Base-by-base conservation (phyloP, 2,888 invertebrate genomes). In the Pandemis cinnamomeana region DNA sequence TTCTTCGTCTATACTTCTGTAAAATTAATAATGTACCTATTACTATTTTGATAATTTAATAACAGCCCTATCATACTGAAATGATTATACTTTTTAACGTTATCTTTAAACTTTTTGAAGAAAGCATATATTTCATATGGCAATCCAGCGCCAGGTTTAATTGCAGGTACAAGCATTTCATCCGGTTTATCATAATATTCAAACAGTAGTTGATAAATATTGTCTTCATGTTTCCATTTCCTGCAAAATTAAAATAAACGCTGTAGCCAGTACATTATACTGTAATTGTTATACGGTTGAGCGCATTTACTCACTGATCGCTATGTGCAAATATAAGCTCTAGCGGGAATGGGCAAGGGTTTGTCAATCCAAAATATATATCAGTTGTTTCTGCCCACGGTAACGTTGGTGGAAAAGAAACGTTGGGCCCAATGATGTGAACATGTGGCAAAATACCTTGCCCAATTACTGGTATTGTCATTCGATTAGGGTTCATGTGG, bases 261-360 rank as follows among this genome's bases (percentile, higher is more conserved):
- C 3, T 11, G 5, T 11, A 46, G 10, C 11, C 5, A 13, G 13
- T 51, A 51, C n/a, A 51, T 51, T 6, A 51, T n/a, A 6, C n/a
- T 6, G 5, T 51, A 6, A n/a, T 51, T 11, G 13, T 62, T 20
- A 36, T 15, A 13, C 48, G 7, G 7, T 61, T 61, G 7, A 2
- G 15, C 55, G 27, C 6, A 55, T 27, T 15, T 74, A 86, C 92
- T 93, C 90, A 96, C 96, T 88, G 84, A 84, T 97, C 96, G 82
- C 95, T 95, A 84, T 97, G 96, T 20, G 96, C 90, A 86, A 96
- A 95, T 82, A 95, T 96, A 66, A 96, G 91, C 87, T 97, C 97
- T 27, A 97, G 91, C 0, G 96, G 96, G 86, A 95, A 96, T 5
- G 92, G 86, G 76, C 96, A 96, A 0, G 95, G 95, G 85, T 97